Evolutionary conservation across 2,797 vertebrate species (phyloP).

Genomic region (Artibeus jamaicensis): DNA sequence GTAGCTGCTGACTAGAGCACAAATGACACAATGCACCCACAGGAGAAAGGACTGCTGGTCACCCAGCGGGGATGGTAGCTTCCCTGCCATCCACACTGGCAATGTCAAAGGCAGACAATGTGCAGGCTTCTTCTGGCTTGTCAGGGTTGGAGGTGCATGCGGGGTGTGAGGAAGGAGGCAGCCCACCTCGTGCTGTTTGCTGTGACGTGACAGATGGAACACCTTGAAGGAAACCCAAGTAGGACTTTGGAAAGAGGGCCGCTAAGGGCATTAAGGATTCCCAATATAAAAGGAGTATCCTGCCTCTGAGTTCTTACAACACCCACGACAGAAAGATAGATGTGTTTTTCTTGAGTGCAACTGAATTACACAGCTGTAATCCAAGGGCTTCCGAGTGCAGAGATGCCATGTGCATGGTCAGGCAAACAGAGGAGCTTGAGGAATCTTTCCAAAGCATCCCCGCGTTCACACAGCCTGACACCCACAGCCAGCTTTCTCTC

Average conservation of each 20-base stretch:
- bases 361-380: background rate
- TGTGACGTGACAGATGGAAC: background rate
- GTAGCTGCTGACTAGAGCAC: slow-evolving; percentile 34
- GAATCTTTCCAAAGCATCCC: background rate
- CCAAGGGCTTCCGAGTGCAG: background rate
- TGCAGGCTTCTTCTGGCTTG: background rate
- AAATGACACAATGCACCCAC: background rate
- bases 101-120: background rate
- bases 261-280: background rate
- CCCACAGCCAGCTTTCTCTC: background rate
- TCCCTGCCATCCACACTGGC: background rate
- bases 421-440: background rate
- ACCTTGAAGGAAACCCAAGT: background rate
- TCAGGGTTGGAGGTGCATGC: background rate
- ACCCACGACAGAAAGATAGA: background rate
- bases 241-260: background rate
- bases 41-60: slow-evolving; percentile 7
- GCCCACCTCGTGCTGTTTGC: too few relatives aligned
- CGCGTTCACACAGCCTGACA: accelerated
- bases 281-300: background rate
- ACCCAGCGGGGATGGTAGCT: background rate
- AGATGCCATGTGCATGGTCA: too few relatives aligned
- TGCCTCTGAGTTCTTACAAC: background rate
- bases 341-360: background rate
- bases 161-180: background rate